Percentiles rank a stretch among this genome's conserved stretches.
These are phyloP conservation scores for Agrotis exclamationis DNA, from an alignment of 2,888 invertebrate genomes.

Conservation along the genomic window DNA sequence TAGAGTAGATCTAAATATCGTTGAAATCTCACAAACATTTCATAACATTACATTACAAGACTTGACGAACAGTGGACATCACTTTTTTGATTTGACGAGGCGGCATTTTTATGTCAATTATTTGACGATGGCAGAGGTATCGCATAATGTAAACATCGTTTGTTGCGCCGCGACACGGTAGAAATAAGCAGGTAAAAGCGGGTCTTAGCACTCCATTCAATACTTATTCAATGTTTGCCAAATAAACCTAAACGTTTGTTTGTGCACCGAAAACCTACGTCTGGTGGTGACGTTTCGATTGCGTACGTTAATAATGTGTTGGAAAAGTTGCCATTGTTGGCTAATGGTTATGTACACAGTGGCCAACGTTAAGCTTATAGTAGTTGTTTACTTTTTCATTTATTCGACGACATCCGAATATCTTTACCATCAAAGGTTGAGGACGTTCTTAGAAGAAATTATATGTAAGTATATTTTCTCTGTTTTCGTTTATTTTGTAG, in stretches of 20 bases:
- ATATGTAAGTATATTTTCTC: neutral
- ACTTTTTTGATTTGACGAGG: too few relatives aligned
- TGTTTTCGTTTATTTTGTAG: neutral
- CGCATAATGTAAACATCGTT: too few relatives aligned
- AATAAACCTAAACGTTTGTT: slow-evolving; percentile 86
- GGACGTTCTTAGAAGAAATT: neutral
- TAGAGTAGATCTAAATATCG: neutral
- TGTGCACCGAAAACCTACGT: slow-evolving; percentile 81
- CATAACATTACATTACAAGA: neutral
- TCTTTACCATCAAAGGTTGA: neutral
- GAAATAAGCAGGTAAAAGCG: too few relatives aligned
- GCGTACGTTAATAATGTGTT: slow-evolving; percentile 71
- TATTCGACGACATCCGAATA: neutral
- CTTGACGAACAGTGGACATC: too few relatives aligned
- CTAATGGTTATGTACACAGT: slow-evolving; percentile 57
- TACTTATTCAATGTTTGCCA: slow-evolving; percentile 71
- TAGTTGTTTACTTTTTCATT: slow-evolving; percentile 5
- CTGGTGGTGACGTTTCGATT: slow-evolving; percentile 82
- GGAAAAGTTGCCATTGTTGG: slow-evolving; percentile 47
- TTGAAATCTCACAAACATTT: too few relatives aligned
- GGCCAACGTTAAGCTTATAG: slow-evolving; percentile 21
- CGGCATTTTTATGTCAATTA: too few relatives aligned
- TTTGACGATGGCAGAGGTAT: too few relatives aligned
- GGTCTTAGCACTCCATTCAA: slow-evolving; percentile 21
- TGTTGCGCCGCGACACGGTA: too few relatives aligned